phyloP scores from a whole-genome alignment of 2,113 vertebrate genomes.

The Serilophus lunatus region DNA sequence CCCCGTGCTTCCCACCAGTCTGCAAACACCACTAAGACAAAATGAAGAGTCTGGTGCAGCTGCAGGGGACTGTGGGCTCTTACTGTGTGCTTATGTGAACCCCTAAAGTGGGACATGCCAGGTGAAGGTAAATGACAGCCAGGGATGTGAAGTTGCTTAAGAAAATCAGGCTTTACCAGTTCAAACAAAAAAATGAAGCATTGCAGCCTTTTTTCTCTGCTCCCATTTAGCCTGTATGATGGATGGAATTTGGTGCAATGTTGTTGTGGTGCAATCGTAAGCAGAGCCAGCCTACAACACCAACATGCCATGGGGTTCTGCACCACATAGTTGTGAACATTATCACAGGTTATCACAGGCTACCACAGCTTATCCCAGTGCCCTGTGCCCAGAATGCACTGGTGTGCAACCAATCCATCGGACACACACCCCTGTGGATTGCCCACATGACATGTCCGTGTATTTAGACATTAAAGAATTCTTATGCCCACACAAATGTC shows the following conservation, averaged over 20 bases:
- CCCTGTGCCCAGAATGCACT: neutral
- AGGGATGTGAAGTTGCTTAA: neutral
- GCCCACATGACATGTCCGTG: accelerated
- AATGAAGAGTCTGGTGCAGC: neutral
- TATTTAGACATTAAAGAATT: neutral
- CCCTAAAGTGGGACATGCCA: accelerated
- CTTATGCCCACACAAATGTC: neutral
- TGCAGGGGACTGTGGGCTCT: neutral
- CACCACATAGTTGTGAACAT: neutral
- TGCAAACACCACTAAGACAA: neutral
- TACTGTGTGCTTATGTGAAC: accelerated
- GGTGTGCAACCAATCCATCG: accelerated
- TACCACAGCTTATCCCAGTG: neutral
- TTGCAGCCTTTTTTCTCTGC: neutral
- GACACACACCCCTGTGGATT: no score
- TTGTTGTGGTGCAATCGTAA: neutral
- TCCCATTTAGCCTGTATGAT: neutral
- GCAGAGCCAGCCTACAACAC: neutral
- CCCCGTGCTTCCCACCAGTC: neutral
- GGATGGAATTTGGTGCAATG: neutral
- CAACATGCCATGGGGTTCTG: neutral
- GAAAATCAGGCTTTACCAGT: neutral
- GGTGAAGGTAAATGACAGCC: neutral
- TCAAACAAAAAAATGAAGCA: accelerated
- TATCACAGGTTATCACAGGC: neutral